Percentiles rank a stretch among this genome's conserved stretches.
Conservation (phyloP, 1,140 invertebrate genomes). For the Solenopsis fugax region DNA sequence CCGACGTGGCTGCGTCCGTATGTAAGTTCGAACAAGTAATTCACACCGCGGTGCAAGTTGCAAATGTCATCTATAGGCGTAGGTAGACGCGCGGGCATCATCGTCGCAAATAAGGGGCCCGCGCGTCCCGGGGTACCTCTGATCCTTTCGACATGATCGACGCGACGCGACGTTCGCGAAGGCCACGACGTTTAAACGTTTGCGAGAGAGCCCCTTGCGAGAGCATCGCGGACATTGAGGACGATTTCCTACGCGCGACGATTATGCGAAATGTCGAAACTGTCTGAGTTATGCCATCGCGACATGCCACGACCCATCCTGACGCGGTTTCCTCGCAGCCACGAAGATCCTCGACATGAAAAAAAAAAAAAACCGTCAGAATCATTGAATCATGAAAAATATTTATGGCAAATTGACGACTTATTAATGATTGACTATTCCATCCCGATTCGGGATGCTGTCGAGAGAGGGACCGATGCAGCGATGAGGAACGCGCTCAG, state of each 20-base stretch:
- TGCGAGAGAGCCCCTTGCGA: conserved; percentile 39
- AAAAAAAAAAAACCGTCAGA: neutral
- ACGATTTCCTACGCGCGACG: conserved; percentile 43
- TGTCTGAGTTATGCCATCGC: conserved; percentile 1
- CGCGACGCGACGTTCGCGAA: neutral
- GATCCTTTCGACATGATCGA: conserved; percentile 16
- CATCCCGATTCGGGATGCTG: neutral
- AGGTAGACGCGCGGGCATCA: neutral
- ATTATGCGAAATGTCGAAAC: conserved; percentile 53
- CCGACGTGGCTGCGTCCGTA: neutral
- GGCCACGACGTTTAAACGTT: conserved; percentile 39
- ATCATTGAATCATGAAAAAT: neutral
- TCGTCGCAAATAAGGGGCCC: conserved; percentile 15
- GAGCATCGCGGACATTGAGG: conserved; percentile 9
- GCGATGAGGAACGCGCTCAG: neutral
- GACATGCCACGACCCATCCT: neutral
- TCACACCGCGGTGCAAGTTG: conserved; percentile 50
- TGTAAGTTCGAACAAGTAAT: conserved; percentile 21
- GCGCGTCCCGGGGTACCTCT: neutral
- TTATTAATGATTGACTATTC: neutral
- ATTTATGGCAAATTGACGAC: neutral
- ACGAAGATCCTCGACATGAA: neutral
- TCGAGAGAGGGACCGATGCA: too few species aligned
- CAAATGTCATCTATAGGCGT: conserved; percentile 37
- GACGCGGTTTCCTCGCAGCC: neutral